phyloP scores from a whole-genome alignment of 2,888 invertebrate species.

The Rhagium mordax region DNA sequence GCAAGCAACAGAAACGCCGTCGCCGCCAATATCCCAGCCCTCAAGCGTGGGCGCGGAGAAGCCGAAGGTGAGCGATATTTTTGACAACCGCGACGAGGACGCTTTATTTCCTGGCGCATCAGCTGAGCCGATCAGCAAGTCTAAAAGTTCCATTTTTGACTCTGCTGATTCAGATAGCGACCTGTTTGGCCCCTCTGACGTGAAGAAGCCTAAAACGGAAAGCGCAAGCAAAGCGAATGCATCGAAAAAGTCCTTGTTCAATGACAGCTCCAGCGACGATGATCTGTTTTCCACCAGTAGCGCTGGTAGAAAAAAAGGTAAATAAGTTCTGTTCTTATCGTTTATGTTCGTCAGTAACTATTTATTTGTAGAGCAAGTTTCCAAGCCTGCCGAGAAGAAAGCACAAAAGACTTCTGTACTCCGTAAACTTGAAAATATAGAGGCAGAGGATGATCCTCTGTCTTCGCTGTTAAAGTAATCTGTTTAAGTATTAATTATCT shows the following conservation, averaged over 20 bases:
- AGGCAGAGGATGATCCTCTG: slow-evolving; percentile 61
- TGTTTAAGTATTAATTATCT: background rate
- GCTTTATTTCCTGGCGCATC: slow-evolving; percentile 6
- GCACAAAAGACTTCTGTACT: slow-evolving; percentile 52
- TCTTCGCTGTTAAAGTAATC: slow-evolving; percentile 54
- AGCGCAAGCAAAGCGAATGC: slow-evolving; percentile 19
- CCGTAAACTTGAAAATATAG: slow-evolving; percentile 61
- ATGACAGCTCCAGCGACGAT: slow-evolving; percentile 61
- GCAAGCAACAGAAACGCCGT: background rate
- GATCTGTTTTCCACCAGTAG: slow-evolving; percentile 56
- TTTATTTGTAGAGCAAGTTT: slow-evolving; percentile 24
- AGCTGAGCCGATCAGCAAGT: background rate
- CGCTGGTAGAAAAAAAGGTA: slow-evolving; percentile 36
- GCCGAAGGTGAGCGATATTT: background rate
- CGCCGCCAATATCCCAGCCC: background rate
- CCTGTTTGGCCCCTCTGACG: slow-evolving; percentile 22
- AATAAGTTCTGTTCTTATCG: background rate
- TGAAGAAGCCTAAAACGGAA: background rate
- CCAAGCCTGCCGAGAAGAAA: slow-evolving; percentile 50
- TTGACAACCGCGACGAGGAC: slow-evolving; percentile 60
- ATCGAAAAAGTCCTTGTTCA: slow-evolving; percentile 57
- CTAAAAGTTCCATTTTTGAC: slow-evolving; percentile 11
- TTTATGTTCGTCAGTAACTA: background rate
- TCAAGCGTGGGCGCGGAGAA: background rate
- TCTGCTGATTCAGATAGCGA: slow-evolving; percentile 38